Conservation (phyloP, 2,113 vertebrate genomes). For the Malaclemys terrapin region DNA sequence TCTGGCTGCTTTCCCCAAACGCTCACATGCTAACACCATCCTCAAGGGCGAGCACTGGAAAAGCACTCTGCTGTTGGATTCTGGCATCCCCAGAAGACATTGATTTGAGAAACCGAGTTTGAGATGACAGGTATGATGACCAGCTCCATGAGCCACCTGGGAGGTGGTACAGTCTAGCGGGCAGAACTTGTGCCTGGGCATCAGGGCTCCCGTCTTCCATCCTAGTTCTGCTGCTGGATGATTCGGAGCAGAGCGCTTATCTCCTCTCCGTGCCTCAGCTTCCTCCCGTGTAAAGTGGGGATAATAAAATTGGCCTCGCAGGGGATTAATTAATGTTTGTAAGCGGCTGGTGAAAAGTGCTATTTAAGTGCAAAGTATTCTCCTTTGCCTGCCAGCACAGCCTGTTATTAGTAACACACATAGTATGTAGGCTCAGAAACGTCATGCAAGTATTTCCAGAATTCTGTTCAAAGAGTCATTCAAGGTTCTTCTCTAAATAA, state of each 20-base stretch:
- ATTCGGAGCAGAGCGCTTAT: rapidly evolving
- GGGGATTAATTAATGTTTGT: not conserved
- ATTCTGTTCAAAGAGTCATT: not conserved
- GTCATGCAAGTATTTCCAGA: not conserved
- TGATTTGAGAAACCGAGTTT: not conserved
- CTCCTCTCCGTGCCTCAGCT: rapidly evolving
- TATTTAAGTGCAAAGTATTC: rapidly evolving
- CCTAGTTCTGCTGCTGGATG: rapidly evolving
- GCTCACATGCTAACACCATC: not conserved
- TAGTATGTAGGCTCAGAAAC: not conserved
- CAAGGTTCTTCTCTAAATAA: not conserved
- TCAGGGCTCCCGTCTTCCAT: not conserved
- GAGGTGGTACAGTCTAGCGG: not conserved
- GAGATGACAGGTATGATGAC: not conserved
- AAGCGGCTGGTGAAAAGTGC: not conserved
- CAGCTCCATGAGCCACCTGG: not conserved
- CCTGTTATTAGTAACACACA: not conserved
- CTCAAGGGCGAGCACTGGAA: not conserved
- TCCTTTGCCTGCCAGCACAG: not conserved
- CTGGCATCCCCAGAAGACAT: no score
- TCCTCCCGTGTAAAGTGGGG: not conserved
- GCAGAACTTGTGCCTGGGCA: no score
- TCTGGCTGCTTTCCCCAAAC: not conserved
- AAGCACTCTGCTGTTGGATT: not conserved
- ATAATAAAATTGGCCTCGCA: not conserved